Percentiles rank a stretch among this genome's conserved stretches.
Evolutionary conservation across 2,888 invertebrate species (phyloP).

Genomic region (Drosophila diplacantha): DNA sequence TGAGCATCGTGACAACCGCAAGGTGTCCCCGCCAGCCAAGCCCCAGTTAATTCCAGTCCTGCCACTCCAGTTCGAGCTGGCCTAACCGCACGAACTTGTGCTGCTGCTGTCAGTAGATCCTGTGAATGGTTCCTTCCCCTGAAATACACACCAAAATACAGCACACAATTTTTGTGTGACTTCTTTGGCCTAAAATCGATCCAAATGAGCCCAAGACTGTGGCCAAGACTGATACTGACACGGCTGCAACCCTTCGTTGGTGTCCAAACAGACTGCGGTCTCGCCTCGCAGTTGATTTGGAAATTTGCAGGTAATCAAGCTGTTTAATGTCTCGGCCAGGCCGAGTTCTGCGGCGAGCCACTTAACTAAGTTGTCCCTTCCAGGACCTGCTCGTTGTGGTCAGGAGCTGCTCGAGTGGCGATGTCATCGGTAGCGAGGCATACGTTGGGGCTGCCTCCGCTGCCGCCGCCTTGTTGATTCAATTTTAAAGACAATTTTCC

Average conservation of each 20-base stretch:
- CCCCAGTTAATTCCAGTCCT: slow-evolving; percentile 2
- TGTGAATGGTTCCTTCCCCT: not conserved
- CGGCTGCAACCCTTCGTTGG: not conserved
- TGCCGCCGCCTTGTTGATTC: slow-evolving; percentile 26
- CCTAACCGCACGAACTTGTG: slow-evolving; percentile 26
- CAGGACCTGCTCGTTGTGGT: slow-evolving; percentile 10
- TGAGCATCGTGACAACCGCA: no score
- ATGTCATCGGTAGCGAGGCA: slow-evolving; percentile 32
- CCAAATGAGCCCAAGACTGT: not conserved
- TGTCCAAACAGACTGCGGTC: slow-evolving; percentile 21
- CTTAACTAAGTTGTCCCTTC: slow-evolving; percentile 23
- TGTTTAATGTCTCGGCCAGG: slow-evolving; percentile 37
- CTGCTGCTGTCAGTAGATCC: slow-evolving; percentile 5
- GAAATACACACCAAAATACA: not conserved
- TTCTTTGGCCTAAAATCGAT: not conserved
- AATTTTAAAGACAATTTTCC: slow-evolving; percentile 50
- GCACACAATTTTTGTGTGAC: not conserved
- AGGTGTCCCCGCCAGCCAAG: slow-evolving; percentile 10
- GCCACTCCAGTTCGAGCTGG: not conserved
- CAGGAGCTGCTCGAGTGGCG: slow-evolving; percentile 5
- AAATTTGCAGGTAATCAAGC: slow-evolving; percentile 51
- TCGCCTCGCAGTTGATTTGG: slow-evolving; percentile 24
- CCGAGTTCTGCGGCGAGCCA: slow-evolving; percentile 21
- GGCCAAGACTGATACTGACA: not conserved
- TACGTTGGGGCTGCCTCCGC: slow-evolving; percentile 7